Evolutionary conservation across 1,140 invertebrate species (phyloP).

Genomic region (Bombus ignitus): DNA sequence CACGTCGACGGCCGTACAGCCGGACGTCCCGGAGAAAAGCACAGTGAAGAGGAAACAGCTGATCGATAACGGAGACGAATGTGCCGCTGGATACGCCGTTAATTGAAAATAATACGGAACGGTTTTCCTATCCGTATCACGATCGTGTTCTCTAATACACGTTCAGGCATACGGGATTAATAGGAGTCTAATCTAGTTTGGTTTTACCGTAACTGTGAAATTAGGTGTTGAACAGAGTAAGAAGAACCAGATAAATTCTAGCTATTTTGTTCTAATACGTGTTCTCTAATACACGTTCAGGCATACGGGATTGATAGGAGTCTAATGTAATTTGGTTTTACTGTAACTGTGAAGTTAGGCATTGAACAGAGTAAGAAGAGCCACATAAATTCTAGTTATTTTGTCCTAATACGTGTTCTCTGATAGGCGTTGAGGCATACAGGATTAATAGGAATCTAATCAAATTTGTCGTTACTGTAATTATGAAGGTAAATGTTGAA

Average conservation of each 20-base stretch:
- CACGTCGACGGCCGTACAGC: not conserved
- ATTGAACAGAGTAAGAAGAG: no score
- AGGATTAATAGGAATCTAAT: not conserved
- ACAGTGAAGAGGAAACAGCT: conserved; percentile 18
- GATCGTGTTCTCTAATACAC: not conserved
- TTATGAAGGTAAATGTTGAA: no score
- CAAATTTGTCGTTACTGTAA: not conserved
- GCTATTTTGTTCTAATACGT: not conserved
- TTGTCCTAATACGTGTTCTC: not conserved
- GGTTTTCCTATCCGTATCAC: not conserved
- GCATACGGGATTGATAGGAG: not conserved
- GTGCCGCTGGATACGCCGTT: not conserved
- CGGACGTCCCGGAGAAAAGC: conserved; percentile 4
- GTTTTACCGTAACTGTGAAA: not conserved
- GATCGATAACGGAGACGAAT: conserved; percentile 25
- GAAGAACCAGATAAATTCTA: no score
- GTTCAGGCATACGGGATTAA: not conserved
- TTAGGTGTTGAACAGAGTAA: not conserved
- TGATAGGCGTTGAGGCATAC: not conserved
- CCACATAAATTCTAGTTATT: no score
- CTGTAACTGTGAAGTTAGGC: no score
- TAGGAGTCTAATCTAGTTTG: not conserved
- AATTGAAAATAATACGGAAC: conserved; percentile 10
- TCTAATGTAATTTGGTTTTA: not conserved
- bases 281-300: not conserved